Percentiles rank a stretch among this genome's conserved stretches.
phyloP scores from a whole-genome alignment of 1,140 invertebrate genomes.

The Magallana ariakensis region DNA sequence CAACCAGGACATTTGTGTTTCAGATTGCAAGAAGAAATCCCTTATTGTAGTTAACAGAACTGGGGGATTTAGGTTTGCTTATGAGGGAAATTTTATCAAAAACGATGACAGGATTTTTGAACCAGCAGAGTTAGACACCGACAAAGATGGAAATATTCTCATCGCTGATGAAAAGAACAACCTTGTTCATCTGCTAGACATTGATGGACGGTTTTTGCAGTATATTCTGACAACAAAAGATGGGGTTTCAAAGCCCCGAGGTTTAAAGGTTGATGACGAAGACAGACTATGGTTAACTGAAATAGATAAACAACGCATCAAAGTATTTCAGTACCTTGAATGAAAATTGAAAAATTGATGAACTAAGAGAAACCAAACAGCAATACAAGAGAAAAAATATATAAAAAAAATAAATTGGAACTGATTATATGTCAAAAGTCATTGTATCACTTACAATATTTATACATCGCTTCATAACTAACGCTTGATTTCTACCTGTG shows the following conservation, averaged over 20 bases:
- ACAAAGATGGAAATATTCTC: not conserved
- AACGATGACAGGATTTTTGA: not conserved
- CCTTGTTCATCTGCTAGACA: not conserved
- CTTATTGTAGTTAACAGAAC: not conserved
- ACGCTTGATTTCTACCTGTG: too few relatives aligned
- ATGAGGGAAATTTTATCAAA: not conserved
- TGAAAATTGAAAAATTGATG: not conserved
- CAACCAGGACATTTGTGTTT: conserved; percentile 5
- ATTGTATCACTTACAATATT: too few relatives aligned
- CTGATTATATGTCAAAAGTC: too few relatives aligned
- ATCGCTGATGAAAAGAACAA: not conserved
- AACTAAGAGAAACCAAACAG: too few relatives aligned
- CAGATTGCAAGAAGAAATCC: not conserved
- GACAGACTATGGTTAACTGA: not conserved
- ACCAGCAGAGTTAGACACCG: not conserved
- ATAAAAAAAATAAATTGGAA: too few relatives aligned
- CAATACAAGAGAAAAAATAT: too few relatives aligned
- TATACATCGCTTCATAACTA: too few relatives aligned
- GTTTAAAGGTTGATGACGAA: conserved; percentile 1
- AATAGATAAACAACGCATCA: not conserved
- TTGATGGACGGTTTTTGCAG: not conserved
- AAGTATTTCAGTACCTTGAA: not conserved
- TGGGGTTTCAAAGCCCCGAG: not conserved
- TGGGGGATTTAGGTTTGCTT: not conserved
- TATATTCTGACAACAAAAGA: not conserved